phyloP scores from a whole-genome alignment of 2,113 vertebrate genomes.

The Ailuropoda melanoleuca region DNA sequence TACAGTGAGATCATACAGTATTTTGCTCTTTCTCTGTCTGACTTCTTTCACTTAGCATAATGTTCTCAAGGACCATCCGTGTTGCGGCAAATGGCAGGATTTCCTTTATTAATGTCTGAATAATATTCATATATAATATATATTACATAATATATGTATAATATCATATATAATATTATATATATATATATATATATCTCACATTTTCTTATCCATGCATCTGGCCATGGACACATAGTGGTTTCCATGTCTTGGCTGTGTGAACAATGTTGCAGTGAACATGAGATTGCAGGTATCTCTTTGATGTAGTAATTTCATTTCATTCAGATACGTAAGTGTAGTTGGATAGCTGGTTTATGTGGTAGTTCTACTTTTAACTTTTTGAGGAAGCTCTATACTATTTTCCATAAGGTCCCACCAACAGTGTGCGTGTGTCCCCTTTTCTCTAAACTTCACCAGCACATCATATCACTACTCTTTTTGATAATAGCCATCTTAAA shows the following conservation, averaged over 20 bases:
- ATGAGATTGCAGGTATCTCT: not conserved
- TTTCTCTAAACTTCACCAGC: not conserved
- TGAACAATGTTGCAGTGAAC: not conserved
- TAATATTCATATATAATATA: not conserved
- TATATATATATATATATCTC: not conserved
- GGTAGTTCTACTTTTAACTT: not conserved
- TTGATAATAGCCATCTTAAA: not conserved
- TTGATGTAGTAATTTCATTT: not conserved
- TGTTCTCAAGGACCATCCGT: not conserved
- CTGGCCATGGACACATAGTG: not conserved
- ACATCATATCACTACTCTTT: not conserved
- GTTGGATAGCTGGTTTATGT: not conserved
- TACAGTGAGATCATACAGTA: not conserved
- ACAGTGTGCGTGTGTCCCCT: not conserved
- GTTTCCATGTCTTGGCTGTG: not conserved
- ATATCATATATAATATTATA: no score
- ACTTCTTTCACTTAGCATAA: not conserved
- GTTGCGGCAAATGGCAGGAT: not conserved
- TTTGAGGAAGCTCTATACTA: not conserved
- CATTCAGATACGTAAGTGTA: not conserved
- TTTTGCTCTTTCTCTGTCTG: not conserved
- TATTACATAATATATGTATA: not conserved
- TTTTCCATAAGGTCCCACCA: not conserved
- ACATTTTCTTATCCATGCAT: not conserved
- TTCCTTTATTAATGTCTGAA: not conserved